Base-by-base conservation (phyloP, 2,797 vertebrate species). In the Zenarchopterus dispar region DNA sequence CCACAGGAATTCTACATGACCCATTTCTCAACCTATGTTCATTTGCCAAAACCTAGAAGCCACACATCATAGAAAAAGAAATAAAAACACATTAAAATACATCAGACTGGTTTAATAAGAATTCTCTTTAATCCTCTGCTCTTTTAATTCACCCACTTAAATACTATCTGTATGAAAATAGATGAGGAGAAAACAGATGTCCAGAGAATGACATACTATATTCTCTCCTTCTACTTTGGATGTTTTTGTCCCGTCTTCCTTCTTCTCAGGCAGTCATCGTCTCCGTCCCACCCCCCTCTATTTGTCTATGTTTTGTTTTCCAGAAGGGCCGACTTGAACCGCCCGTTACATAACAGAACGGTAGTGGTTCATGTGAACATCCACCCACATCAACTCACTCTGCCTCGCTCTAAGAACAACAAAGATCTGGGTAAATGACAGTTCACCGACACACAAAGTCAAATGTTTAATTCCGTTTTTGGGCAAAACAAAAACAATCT, bases 1-100 rank as follows among this genome's bases (percentile, higher is more conserved):
- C 31, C 74, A 71, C 76, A 87, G 76, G 72, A 84, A 82, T 78
- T 65, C 31, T 28, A 64, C 65, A 55, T 73, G 67, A 77, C 75
- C 80, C 19, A 75, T 56, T 83, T 78, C 47, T 68, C 56, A 54
- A 75, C 61, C 74, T 49, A 28, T 8, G 58, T 78, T 77, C 75
- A 81, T 82, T 81, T 81, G 72, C 73, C 6, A 4, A 56, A 63
- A 56, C 42, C 28, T 56, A n/a, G 2, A 44, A 47, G 46, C 43
- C 52, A 49, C 52, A 52, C 43, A 72, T 43, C 22, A 16, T 45
- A 31, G 0, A 46, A 56, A 56, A 44, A 54, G n/a, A n/a, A 45
- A 50, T 15, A 2, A 22, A 41, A 6, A 11, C 8, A 22, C 36
- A 44, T 42, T 26, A 43, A 51, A 48, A 67, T 2, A 26, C 52